These are phyloP conservation scores for Schizaphis graminum DNA, from an alignment of 2,888 invertebrate species.

Conservation along the genomic window DNA sequence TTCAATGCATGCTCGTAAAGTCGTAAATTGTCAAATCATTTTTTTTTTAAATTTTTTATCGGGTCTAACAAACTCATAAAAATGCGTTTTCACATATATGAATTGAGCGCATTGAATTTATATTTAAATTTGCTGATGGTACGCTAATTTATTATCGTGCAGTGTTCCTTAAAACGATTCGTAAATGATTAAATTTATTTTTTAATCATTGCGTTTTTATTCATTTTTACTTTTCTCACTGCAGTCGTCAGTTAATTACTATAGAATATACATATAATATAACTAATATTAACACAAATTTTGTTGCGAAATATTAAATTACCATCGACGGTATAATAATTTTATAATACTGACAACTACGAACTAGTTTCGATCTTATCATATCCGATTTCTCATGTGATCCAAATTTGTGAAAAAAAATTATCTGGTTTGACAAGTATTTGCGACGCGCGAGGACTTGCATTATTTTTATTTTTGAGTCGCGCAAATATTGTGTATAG, in stretches of 20 bases:
- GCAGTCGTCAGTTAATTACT: background rate
- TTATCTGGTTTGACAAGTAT: constrained; percentile 20
- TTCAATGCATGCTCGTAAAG: background rate
- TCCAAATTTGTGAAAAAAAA: constrained; percentile 5
- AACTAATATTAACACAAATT: background rate
- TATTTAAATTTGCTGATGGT: background rate
- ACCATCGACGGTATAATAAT: background rate
- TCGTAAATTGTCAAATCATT: background rate
- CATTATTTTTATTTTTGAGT: background rate
- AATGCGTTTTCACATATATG: background rate
- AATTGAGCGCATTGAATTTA: background rate
- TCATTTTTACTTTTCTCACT: background rate
- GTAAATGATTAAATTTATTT: background rate
- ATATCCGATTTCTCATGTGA: constrained; percentile 26
- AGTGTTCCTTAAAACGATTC: background rate
- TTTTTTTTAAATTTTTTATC: background rate
- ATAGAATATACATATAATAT: background rate
- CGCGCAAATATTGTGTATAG: background rate
- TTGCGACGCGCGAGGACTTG: background rate
- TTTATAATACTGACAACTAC: background rate
- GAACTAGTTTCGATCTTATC: constrained; percentile 40
- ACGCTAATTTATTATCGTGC: background rate
- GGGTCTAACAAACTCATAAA: background rate
- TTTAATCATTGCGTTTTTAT: background rate
- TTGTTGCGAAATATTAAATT: constrained; percentile 3